These are phyloP conservation scores for Eugnorisma glareosa DNA, from an alignment of 2,888 invertebrate species.

Conservation along the genomic window DNA sequence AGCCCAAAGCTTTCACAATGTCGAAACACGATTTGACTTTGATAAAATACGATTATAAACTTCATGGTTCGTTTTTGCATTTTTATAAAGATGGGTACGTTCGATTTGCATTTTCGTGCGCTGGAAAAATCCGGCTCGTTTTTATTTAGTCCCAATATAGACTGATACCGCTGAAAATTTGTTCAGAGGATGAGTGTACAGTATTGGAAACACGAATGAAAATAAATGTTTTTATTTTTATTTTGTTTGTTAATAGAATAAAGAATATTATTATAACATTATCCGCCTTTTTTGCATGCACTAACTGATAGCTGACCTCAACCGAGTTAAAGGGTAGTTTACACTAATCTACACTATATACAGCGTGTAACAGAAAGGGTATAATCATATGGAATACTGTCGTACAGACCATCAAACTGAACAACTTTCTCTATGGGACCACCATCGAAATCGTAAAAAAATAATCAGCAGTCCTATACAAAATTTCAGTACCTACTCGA, in stretches of 20 bases:
- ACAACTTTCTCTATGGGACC: too few species aligned
- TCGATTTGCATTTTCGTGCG: constrained; percentile 67
- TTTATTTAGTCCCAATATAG: constrained; percentile 41
- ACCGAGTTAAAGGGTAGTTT: too few species aligned
- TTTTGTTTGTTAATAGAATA: neutral
- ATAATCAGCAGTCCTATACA: too few species aligned
- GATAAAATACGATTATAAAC: constrained; percentile 86
- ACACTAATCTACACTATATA: too few species aligned
- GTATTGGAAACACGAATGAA: constrained; percentile 50
- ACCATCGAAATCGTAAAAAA: too few species aligned
- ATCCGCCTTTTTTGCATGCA: neutral
- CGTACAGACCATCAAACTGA: too few species aligned
- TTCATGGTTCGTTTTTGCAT: constrained; percentile 78
- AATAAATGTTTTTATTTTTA: constrained; percentile 28
- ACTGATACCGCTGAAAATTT: constrained; percentile 39
- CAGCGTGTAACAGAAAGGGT: too few species aligned
- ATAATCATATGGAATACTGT: too few species aligned
- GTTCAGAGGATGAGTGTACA: constrained; percentile 45
- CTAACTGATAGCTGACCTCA: neutral
- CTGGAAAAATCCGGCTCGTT: constrained; percentile 44
- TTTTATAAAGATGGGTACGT: constrained; percentile 76
- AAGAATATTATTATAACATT: too few species aligned
- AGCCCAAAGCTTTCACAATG: constrained; percentile 76
- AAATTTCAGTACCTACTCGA: too few species aligned
- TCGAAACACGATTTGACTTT: constrained; percentile 85